Evolutionary conservation across 1,140 invertebrate genomes (phyloP).

Genomic region (Dufourea novaeangliae): DNA sequence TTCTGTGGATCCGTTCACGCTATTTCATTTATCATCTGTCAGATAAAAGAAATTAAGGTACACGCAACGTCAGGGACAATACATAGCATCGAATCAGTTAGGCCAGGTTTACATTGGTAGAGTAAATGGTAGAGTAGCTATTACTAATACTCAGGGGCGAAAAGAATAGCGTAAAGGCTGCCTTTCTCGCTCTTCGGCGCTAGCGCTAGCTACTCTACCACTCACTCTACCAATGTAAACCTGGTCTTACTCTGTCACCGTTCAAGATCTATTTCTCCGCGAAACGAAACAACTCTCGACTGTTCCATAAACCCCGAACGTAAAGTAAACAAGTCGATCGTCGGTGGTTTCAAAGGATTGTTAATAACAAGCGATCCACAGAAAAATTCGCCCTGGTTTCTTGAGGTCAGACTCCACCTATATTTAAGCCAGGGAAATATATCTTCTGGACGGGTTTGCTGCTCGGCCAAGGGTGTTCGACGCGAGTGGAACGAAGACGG

Average conservation of each 20-base stretch:
- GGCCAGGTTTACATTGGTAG: no score
- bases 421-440: neutral
- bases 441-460: constrained; percentile 4
- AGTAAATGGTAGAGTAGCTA: no score
- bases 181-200: no score
- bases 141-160: no score
- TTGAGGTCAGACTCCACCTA: neutral
- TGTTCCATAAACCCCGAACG: neutral
- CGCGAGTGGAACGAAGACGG: neutral
- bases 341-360: neutral
- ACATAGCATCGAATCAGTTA: no score
- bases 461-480: neutral
- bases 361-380: constrained; percentile 6
- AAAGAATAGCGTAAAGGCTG: no score
- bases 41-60: neutral
- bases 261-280: neutral
- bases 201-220: no score
- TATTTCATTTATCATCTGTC: constrained; percentile 14
- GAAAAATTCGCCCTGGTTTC: constrained; percentile 10
- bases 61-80: neutral
- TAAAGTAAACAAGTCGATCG: neutral
- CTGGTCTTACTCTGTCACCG: neutral
- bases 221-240: no score
- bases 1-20: constrained; percentile 5
- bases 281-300: neutral